These are phyloP conservation scores for Mastigias papua DNA, from an alignment of 30 jellyfish, hydroid and myxozoan species.

Conservation along the genomic window DNA sequence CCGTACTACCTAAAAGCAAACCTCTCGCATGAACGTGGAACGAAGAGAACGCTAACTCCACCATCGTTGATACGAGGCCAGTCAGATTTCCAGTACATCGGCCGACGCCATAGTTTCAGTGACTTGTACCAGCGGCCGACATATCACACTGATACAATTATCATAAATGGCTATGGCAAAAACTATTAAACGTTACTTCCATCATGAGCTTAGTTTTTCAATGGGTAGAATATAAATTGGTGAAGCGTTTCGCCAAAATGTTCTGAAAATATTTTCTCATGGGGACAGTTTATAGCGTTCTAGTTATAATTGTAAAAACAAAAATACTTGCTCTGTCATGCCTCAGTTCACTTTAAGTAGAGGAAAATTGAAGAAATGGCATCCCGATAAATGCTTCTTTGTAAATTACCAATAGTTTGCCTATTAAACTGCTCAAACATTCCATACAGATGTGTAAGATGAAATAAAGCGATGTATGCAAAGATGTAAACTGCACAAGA, in stretches of 20 bases:
- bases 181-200: conserved; percentile 9
- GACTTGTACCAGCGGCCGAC: conserved; percentile 50
- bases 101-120: conserved; percentile 66
- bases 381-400: no score
- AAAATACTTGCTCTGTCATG: no score
- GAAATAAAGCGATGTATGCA: no score
- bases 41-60: conserved; percentile 68
- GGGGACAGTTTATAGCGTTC: no score
- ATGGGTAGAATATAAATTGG: neutral
- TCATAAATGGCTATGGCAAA: conserved; percentile 64
- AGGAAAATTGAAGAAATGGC: no score
- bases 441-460: no score
- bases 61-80: conserved; percentile 60
- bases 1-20: conserved; percentile 49
- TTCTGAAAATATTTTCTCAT: no score
- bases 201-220: neutral
- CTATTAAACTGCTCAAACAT: no score
- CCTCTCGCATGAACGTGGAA: conserved; percentile 33
- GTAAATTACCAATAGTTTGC: no score
- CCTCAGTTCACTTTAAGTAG: no score
- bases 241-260: neutral
- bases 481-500: no score
- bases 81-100: conserved; percentile 50
- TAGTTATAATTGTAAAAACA: no score
- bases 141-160: conserved; percentile 55